phyloP scores from a whole-genome alignment of 1,140 invertebrate genomes.

The Phymorhynchus buccinoides region DNA sequence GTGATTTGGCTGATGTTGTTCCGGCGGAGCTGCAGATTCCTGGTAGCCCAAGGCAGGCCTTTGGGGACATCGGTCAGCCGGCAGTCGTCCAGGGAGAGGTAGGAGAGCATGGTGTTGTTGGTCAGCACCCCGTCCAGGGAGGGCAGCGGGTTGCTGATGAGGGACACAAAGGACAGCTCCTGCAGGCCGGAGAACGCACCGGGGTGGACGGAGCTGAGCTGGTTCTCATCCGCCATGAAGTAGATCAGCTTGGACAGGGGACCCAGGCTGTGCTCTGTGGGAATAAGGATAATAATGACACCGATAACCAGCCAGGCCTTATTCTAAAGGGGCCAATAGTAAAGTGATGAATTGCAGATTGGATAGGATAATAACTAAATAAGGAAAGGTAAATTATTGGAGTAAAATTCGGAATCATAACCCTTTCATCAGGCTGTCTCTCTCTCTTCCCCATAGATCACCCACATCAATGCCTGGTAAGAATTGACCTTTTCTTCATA shows the following conservation, averaged over 20 bases:
- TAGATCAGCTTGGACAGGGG: slow-evolving; percentile 81
- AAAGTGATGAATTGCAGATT: no score
- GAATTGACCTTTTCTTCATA: no score
- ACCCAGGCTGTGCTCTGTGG: slow-evolving; percentile 76
- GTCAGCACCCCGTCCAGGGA: slow-evolving; percentile 49
- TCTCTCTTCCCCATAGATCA: no score
- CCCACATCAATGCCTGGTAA: no score
- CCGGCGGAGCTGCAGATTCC: slow-evolving; percentile 83
- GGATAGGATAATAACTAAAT: no score
- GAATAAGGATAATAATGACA: no score
- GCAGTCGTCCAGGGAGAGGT: slow-evolving; percentile 85
- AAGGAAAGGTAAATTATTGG: no score
- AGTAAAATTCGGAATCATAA: no score
- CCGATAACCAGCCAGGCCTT: no score
- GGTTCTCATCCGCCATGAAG: slow-evolving; percentile 86
- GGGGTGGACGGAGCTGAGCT: slow-evolving; percentile 80
- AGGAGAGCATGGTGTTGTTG: slow-evolving; percentile 61
- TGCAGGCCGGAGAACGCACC: slow-evolving; percentile 83
- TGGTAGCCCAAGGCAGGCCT: slow-evolving; percentile 86
- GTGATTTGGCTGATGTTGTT: slow-evolving; percentile 83
- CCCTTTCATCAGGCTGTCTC: no score
- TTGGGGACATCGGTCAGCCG: slow-evolving; percentile 85
- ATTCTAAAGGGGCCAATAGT: no score
- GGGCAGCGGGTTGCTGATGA: slow-evolving; percentile 74
- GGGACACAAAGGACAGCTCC: slow-evolving; percentile 83